Percentiles rank a stretch among this genome's conserved stretches.
These are phyloP conservation scores for Maniola hyperantus DNA, from an alignment of 2,888 invertebrate species.

Conservation along the genomic window DNA sequence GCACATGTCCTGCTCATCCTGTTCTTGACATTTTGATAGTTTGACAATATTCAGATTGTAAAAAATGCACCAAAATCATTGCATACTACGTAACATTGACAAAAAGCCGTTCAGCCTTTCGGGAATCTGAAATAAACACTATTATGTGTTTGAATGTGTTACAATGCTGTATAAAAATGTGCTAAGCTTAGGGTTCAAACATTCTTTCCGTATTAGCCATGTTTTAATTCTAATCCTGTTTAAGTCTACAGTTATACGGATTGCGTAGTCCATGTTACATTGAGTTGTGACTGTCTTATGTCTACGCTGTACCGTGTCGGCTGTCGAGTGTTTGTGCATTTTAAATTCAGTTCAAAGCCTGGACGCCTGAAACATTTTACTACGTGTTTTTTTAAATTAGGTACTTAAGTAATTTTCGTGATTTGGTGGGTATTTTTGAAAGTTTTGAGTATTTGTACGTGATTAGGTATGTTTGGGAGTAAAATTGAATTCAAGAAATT, in stretches of 20 bases:
- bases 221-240: conserved; percentile 24
- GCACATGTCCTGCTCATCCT: too few relatives aligned
- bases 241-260: conserved; percentile 25
- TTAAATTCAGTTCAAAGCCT: conserved; percentile 55
- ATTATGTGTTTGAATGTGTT: too few relatives aligned
- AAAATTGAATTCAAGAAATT: conserved; percentile 83
- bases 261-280: conserved; percentile 15
- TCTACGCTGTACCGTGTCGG: conserved; percentile 43
- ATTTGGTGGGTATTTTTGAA: conserved; percentile 35
- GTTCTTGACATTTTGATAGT: too few relatives aligned
- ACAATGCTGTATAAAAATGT: too few relatives aligned
- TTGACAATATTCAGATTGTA: too few relatives aligned
- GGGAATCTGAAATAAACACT: too few relatives aligned
- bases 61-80: too few relatives aligned
- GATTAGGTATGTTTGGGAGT: conserved; percentile 80
- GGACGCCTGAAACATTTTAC: conserved; percentile 35
- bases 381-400: conserved; percentile 5
- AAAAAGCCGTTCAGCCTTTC: too few relatives aligned
- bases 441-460: conserved; percentile 23
- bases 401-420: neutral
- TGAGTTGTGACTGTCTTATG: neutral
- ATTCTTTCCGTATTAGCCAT: neutral
- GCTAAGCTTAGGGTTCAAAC: neutral
- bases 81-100: too few relatives aligned
- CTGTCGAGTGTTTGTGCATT: conserved; percentile 48